phyloP scores from a whole-genome alignment of 2,888 invertebrate species.

The Eupithecia dodoneata region DNA sequence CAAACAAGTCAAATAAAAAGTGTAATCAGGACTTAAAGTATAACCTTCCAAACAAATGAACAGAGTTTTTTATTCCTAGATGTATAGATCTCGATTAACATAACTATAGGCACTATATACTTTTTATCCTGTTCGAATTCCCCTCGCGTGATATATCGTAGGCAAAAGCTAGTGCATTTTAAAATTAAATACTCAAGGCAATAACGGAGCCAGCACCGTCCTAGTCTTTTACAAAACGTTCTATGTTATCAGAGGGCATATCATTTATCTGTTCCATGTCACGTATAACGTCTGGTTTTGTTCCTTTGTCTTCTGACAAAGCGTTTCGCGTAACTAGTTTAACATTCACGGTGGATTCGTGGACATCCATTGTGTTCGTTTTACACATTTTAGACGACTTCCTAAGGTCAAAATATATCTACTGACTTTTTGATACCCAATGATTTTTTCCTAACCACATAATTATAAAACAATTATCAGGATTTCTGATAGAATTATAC shows the following conservation, averaged over 20 bases:
- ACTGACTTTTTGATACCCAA: not conserved
- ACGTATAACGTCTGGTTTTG: slow-evolving; percentile 11
- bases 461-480: too few species aligned
- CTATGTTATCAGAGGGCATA: slow-evolving; percentile 23
- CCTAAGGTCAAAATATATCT: not conserved
- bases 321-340: slow-evolving; percentile 23
- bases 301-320: slow-evolving; percentile 19
- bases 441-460: not conserved
- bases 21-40: too few species aligned
- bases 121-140: too few species aligned
- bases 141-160: too few species aligned
- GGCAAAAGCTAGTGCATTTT: not conserved
- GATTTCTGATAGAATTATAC: too few species aligned
- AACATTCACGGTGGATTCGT: slow-evolving; percentile 29
- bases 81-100: too few species aligned
- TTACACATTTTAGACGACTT: slow-evolving; percentile 5
- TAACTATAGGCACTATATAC: too few species aligned
- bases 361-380: slow-evolving; percentile 21
- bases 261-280: slow-evolving; percentile 25
- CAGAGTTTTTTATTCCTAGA: too few species aligned
- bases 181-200: not conserved
- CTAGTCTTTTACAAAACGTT: not conserved
- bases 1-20: too few species aligned
- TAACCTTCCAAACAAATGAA: too few species aligned
- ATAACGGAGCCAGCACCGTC: not conserved